Evolutionary conservation across 2,797 vertebrate genomes (phyloP), one percentile per base, ranked within the genome.

Genomic region (Falco biarmicus): DNA sequence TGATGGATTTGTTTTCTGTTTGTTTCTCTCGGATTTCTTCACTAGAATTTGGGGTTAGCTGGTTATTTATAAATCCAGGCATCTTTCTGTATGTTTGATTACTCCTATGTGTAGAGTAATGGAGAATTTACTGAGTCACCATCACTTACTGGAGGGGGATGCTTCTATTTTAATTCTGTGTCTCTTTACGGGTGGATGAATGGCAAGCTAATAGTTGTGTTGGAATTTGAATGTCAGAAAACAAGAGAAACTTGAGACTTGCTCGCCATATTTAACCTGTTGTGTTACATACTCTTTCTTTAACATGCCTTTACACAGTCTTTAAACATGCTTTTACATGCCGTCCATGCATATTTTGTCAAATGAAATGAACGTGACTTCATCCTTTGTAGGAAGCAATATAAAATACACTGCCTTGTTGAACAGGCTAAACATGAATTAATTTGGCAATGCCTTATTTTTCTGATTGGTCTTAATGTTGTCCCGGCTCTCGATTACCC

Each of bases 191-290:
- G 66, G 43, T 84, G 84, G 88, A 19, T 93, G 91, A 95, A 43
- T 89, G 89, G 78, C 81, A 91, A 53, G 86, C 84, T 87, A 81
- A 93, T 77, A 83, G 84, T 63, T 5, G 5, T 74, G 75, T 87
- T 80, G 84, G 79, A 85, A 70, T 83, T 16, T 57, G 71, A 80
- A 53, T 85, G 91, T 56, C 84, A 81, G 84, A 83, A 89, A 94
- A 83, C 28, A 68, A 79, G 43, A 68, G 68, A 83, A 87, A 19
- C 86, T 70, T 29, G 68, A 85, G 89, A 39, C 26, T 78, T 66
- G 89, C 64, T 95, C 9, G 1, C 87, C 41, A 2, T 43, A 21
- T 77, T 84, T 65, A 64, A 61, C 64, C 64, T 83, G 51, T 87
- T 70, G 25, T 29, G 22, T 60, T 82, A 3, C n/a, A 15, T 47